phyloP scores from a whole-genome alignment of 1,140 invertebrate species.

The Pogonomyrmex californicus region DNA sequence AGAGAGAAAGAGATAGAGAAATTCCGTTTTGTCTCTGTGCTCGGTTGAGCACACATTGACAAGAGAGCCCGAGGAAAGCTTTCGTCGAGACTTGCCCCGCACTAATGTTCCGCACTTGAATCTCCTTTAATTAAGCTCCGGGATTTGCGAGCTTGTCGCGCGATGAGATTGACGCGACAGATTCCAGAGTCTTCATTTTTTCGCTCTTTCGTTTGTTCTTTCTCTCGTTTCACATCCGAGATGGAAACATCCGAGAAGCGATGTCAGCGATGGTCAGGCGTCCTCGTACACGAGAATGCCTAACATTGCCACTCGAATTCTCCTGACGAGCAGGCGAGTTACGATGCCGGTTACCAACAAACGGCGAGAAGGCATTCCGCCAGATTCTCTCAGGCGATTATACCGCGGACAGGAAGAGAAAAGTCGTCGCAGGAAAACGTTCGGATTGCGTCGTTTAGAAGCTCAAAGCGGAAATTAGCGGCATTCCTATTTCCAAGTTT shows the following conservation, averaged over 20 bases:
- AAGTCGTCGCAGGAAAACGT: slow-evolving; percentile 9
- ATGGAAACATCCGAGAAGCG: slow-evolving; percentile 20
- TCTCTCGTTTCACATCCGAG: background rate
- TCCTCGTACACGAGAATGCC: background rate
- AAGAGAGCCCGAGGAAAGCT: slow-evolving; percentile 18
- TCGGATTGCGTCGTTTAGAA: background rate
- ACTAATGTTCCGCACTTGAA: slow-evolving; percentile 22
- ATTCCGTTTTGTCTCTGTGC: slow-evolving; percentile 10
- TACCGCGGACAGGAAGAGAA: background rate
- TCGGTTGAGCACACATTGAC: slow-evolving; percentile 5
- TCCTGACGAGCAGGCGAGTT: background rate
- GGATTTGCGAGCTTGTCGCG: slow-evolving; percentile 29
- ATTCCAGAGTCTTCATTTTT: background rate
- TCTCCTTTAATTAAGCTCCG: slow-evolving; percentile 45
- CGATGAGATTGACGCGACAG: slow-evolving; percentile 15
- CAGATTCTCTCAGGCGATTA: slow-evolving; percentile 3
- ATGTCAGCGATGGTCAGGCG: background rate
- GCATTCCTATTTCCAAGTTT: slow-evolving; percentile 35
- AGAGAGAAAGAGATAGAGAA: background rate
- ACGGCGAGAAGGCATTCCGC: slow-evolving; percentile 28
- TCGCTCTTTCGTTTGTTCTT: background rate
- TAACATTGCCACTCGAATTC: slow-evolving; percentile 47
- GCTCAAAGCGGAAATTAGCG: slow-evolving; percentile 34
- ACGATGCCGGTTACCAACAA: slow-evolving; percentile 5
- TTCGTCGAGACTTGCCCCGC: background rate